Evolutionary conservation across 2,797 vertebrate species (phyloP).

Genomic region (Uromys caudimaculatus): DNA sequence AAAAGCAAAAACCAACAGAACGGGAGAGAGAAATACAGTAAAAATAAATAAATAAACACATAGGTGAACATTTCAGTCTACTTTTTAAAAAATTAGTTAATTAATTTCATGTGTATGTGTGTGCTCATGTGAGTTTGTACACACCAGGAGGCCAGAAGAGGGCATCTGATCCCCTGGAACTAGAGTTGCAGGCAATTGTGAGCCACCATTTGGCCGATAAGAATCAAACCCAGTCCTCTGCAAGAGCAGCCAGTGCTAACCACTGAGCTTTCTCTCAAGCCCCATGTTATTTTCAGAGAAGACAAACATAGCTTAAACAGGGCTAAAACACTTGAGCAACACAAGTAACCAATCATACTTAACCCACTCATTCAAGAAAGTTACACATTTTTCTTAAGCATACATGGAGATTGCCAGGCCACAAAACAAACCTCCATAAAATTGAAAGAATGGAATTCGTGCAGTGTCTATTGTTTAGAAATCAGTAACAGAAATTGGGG

Average conservation of each 20-base stretch:
- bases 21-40: neutral
- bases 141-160: neutral
- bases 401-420: neutral
- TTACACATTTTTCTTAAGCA: neutral
- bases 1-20: neutral
- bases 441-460: conserved; percentile 24
- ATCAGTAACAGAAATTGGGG: neutral
- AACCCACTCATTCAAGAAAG: neutral
- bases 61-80: neutral
- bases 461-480: conserved; percentile 34
- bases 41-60: neutral
- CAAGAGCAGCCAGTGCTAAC: neutral
- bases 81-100: neutral
- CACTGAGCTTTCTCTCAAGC: neutral
- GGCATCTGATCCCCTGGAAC: neutral
- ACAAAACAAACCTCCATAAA: conserved; percentile 11
- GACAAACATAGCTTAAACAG: neutral
- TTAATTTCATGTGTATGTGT: neutral
- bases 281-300: neutral
- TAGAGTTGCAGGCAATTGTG: neutral
- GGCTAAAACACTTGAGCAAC: neutral
- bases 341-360: neutral
- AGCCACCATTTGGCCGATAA: neutral
- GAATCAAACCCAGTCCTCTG: neutral
- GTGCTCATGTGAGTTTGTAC: neutral